phyloP scores from a whole-genome alignment of 1,140 invertebrate genomes.

The Trichoplusia ni region DNA sequence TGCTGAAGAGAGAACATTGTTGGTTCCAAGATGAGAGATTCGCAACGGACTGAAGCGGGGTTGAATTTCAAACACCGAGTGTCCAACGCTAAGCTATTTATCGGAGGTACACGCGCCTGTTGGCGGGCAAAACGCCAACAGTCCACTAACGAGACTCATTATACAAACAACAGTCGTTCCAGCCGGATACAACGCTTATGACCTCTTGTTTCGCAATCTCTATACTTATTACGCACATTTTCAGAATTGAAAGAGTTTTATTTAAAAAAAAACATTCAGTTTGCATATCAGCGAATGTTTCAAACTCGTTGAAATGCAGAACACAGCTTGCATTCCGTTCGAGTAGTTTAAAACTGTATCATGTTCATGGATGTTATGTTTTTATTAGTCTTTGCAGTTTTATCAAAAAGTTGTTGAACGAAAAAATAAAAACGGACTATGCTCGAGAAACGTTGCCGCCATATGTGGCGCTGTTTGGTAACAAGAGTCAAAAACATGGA shows the following conservation, averaged over 20 bases:
- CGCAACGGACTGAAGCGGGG: not conserved
- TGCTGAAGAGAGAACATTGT: too few species aligned
- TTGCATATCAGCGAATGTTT: too few species aligned
- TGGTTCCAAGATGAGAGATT: too few species aligned
- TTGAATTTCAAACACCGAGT: not conserved
- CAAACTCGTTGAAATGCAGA: constrained; percentile 1
- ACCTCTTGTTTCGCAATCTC: constrained; percentile 22
- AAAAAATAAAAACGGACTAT: constrained; percentile 2
- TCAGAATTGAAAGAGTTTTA: not conserved
- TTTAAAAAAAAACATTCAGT: not conserved
- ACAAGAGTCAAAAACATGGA: constrained; percentile 11
- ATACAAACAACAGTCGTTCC: constrained; percentile 50
- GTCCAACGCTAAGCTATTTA: constrained; percentile 22
- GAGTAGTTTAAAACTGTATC: not conserved
- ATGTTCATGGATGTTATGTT: not conserved
- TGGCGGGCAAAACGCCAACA: constrained; percentile 55
- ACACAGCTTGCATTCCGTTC: not conserved
- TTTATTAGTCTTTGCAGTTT: not conserved
- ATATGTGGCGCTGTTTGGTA: constrained; percentile 6
- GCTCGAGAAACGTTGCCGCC: constrained; percentile 5
- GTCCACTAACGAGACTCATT: constrained; percentile 62
- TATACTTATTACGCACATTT: not conserved
- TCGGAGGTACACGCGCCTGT: constrained; percentile 32
- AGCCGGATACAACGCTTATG: constrained; percentile 27
- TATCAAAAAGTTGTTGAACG: not conserved